These are phyloP conservation scores for Andrena praecox DNA, from an alignment of 2,888 invertebrate species.

Conservation along the genomic window DNA sequence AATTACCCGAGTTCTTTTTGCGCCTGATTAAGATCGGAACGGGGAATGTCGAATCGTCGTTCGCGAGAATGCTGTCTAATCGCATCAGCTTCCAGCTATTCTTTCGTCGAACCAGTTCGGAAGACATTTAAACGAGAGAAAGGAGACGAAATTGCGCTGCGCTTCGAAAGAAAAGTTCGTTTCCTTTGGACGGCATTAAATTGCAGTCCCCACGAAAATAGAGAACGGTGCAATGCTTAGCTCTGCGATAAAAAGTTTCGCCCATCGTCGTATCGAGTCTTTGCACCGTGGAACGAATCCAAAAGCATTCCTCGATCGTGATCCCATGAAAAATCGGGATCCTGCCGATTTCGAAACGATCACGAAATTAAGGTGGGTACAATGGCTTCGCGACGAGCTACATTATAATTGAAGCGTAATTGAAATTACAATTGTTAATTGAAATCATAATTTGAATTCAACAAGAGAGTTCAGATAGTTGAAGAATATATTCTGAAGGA, in stretches of 20 bases:
- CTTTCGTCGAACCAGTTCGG: not conserved
- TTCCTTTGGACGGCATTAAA: slow-evolving; percentile 37
- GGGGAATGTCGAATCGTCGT: not conserved
- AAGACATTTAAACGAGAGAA: slow-evolving; percentile 24
- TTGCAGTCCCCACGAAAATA: slow-evolving; percentile 26
- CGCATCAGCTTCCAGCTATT: slow-evolving; percentile 11
- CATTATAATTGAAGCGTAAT: too few relatives aligned
- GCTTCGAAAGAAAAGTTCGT: slow-evolving; percentile 34
- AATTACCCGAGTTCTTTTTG: not conserved
- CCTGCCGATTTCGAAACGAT: not conserved
- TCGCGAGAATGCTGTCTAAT: slow-evolving; percentile 10
- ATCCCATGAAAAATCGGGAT: not conserved
- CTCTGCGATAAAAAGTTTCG: slow-evolving; percentile 10
- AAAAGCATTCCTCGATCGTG: not conserved
- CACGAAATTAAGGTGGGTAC: slow-evolving; percentile 1
- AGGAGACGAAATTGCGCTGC: slow-evolving; percentile 11
- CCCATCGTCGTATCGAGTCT: not conserved
- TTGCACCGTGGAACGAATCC: not conserved
- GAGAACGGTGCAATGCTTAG: slow-evolving; percentile 1
- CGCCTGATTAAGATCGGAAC: slow-evolving; percentile 4
- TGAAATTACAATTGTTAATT: too few relatives aligned
- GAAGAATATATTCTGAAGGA: too few relatives aligned
- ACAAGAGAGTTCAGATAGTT: too few relatives aligned
- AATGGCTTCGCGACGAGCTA: not conserved
- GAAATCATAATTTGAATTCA: too few relatives aligned